Conservation (phyloP, 1,140 invertebrate genomes). For the Papilio polytes region DNA sequence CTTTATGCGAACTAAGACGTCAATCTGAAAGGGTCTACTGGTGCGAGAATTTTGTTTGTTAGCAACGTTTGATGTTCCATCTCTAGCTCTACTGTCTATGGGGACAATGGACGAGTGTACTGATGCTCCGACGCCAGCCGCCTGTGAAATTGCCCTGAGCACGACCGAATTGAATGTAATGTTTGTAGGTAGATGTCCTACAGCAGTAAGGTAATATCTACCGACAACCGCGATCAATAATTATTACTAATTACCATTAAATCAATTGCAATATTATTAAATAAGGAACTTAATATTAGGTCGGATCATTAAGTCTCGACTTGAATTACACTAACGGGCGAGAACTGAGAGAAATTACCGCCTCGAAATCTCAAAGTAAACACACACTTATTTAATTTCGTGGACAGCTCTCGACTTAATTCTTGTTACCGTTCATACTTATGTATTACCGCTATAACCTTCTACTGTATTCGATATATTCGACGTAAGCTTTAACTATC, state of each 20-base stretch:
- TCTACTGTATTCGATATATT: background rate
- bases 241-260: too few relatives aligned
- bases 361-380: background rate
- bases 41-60: constrained; percentile 29
- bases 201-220: background rate
- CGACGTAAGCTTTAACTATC: background rate
- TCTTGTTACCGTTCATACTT: background rate
- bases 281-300: background rate
- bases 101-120: constrained; percentile 22
- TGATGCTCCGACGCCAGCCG: constrained; percentile 2
- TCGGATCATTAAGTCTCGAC: background rate
- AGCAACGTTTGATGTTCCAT: constrained; percentile 29
- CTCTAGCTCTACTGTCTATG: background rate
- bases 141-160: constrained; percentile 31
- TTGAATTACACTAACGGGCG: background rate
- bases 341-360: background rate
- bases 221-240: too few relatives aligned
- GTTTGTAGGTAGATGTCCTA: background rate
- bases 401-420: background rate
- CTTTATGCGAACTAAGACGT: background rate
- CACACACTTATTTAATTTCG: background rate
- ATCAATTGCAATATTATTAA: background rate
- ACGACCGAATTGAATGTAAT: constrained; percentile 4
- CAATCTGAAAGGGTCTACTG: background rate
- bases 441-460: background rate